phyloP scores from a whole-genome alignment of 2,113 vertebrate species.

The Struthidea cinerea region DNA sequence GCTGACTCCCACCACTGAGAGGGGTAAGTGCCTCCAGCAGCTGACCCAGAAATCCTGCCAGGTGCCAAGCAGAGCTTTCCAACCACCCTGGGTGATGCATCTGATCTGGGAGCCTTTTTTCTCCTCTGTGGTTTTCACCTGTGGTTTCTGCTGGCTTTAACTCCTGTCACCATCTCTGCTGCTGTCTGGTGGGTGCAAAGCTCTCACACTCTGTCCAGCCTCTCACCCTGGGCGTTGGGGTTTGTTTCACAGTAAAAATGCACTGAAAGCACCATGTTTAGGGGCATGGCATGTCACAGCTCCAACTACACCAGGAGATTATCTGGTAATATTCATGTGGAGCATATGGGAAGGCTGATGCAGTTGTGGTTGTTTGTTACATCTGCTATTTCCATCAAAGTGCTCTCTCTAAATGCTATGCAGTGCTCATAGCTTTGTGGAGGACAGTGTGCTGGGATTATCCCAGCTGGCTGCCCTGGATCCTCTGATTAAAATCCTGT shows the following conservation, averaged over 20 bases:
- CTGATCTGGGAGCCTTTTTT: not conserved
- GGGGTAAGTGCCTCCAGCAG: not conserved
- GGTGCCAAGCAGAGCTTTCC: not conserved
- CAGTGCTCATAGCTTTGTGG: not conserved
- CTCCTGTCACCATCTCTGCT: not conserved
- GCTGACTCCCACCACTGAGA: not conserved
- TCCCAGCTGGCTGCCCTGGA: not conserved
- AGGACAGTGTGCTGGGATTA: not conserved
- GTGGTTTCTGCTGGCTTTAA: not conserved
- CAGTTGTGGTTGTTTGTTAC: not conserved
- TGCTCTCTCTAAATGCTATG: not conserved
- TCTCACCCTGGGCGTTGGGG: not conserved
- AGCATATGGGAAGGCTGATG: not conserved
- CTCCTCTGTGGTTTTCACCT: not conserved
- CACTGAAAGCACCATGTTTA: not conserved
- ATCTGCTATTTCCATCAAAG: not conserved
- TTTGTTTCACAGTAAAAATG: not conserved
- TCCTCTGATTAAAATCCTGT: not conserved
- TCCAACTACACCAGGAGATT: not conserved
- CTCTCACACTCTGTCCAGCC: not conserved
- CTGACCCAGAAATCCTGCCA: not conserved
- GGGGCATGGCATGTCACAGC: not conserved
- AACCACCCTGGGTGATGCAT: not conserved
- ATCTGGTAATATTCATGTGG: not conserved
- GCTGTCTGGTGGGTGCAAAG: not conserved